Conservation (phyloP, 2,113 vertebrate genomes). For the Heteronetta atricapilla region DNA sequence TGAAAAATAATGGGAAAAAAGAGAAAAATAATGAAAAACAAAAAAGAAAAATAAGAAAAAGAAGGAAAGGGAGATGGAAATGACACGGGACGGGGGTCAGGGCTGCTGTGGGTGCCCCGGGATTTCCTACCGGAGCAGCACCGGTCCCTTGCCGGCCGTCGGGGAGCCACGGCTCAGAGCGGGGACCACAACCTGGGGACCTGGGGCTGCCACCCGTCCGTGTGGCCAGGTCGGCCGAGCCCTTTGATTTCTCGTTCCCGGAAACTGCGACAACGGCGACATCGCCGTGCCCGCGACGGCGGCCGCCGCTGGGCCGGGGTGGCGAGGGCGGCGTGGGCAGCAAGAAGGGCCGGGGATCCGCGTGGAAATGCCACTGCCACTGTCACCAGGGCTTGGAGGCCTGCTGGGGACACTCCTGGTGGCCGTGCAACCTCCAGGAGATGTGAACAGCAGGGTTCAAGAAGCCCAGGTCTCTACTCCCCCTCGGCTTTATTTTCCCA, state of each 20-base stretch:
- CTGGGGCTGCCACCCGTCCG: accelerated
- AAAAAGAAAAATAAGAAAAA: not conserved
- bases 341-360: too few relatives aligned
- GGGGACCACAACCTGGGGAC: accelerated
- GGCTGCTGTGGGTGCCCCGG: not conserved
- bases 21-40: too few relatives aligned
- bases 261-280: too few relatives aligned
- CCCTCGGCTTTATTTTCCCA: not conserved
- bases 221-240: not conserved
- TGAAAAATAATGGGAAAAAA: too few relatives aligned
- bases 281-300: not conserved
- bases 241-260: not conserved
- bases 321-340: accelerated
- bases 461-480: not conserved
- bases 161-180: too few relatives aligned
- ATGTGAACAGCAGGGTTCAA: not conserved
- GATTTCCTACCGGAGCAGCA: not conserved
- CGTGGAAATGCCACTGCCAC: not conserved
- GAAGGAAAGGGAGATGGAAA: too few relatives aligned
- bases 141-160: not conserved
- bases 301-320: accelerated
- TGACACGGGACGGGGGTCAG: not conserved
- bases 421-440: too few relatives aligned
- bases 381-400: not conserved
- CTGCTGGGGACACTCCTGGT: not conserved